Conservation (phyloP, 2,797 vertebrate species). For the Mus minutoides region DNA sequence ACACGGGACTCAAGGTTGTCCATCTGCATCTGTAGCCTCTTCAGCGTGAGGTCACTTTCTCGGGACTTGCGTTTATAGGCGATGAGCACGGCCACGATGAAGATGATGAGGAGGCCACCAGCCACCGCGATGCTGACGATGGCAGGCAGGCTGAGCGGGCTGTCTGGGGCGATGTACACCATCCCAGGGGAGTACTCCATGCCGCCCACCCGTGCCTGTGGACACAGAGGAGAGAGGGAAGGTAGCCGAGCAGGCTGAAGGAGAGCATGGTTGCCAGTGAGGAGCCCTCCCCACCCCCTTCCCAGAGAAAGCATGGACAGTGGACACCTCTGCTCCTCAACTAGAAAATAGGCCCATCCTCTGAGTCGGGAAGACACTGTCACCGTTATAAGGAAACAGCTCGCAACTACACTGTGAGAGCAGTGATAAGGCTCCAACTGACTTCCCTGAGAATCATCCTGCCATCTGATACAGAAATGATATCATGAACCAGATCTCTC, state of each 20-base stretch:
- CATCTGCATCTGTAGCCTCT: constrained; percentile 99
- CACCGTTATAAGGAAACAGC: no score
- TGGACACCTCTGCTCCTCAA: no score
- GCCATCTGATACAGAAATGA: background rate
- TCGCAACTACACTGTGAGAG: no score
- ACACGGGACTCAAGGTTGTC: constrained; percentile 99
- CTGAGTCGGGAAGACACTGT: background rate
- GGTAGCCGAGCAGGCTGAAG: background rate
- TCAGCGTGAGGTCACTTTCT: constrained; percentile 97
- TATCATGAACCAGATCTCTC: background rate
- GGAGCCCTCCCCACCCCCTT: background rate
- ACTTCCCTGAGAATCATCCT: background rate
- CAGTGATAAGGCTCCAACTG: background rate
- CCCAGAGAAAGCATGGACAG: background rate
- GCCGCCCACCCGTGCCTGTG: constrained; percentile 96
- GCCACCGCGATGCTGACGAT: constrained; percentile 97
- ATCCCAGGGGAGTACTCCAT: constrained; percentile 97
- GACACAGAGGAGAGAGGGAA: background rate
- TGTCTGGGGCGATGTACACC: constrained; percentile 98
- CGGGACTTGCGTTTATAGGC: constrained; percentile 99
- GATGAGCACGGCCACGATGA: constrained; percentile 97
- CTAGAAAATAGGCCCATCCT: fast-evolving
- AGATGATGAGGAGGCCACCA: constrained; percentile 95
- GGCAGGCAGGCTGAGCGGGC: constrained; percentile 96
- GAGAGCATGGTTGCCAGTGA: background rate